Evolutionary conservation across 1,140 invertebrate species (phyloP).

Genomic region (Ptiloglossa arizonensis): DNA sequence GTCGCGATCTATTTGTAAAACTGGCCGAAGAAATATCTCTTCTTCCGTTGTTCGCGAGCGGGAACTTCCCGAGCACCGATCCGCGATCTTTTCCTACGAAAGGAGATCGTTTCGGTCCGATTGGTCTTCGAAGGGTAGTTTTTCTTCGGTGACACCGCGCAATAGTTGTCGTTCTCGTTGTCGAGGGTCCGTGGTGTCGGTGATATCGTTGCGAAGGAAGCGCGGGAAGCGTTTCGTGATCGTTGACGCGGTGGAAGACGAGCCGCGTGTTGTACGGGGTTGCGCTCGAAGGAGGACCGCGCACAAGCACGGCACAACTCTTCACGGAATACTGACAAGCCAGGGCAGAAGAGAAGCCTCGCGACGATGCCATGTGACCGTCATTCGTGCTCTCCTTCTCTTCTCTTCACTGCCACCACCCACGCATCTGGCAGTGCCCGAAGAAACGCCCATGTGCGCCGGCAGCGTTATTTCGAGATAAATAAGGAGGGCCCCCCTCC

Average conservation of each 20-base stretch:
- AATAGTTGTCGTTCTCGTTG: no score
- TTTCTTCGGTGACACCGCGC: no score
- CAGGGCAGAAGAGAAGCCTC: slow-evolving; percentile 65
- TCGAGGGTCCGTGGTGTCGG: no score
- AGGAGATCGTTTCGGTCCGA: no score
- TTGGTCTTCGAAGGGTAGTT: no score
- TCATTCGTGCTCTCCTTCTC: slow-evolving; percentile 72
- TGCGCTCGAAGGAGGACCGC: slow-evolving; percentile 23
- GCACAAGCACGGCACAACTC: slow-evolving; percentile 64
- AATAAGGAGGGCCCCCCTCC: slow-evolving; percentile 47
- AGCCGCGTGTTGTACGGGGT: slow-evolving; percentile 27
- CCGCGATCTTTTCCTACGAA: no score
- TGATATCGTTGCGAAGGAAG: neutral
- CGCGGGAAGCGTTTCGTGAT: neutral
- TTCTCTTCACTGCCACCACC: slow-evolving; percentile 70
- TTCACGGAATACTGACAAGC: slow-evolving; percentile 70
- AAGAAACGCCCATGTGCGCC: slow-evolving; percentile 66
- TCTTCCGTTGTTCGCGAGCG: no score
- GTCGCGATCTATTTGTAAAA: no score
- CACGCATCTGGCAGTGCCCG: slow-evolving; percentile 75
- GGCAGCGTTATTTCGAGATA: slow-evolving; percentile 62
- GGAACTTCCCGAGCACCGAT: no score
- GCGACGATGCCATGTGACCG: slow-evolving; percentile 74
- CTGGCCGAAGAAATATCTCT: no score
- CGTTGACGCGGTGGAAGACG: neutral